A percentile compares a stretch with the other conserved stretches of the same genome.
phyloP scores from a whole-genome alignment of 1,140 invertebrate genomes.

The Scaptodrosophila lebanonensis region DNA sequence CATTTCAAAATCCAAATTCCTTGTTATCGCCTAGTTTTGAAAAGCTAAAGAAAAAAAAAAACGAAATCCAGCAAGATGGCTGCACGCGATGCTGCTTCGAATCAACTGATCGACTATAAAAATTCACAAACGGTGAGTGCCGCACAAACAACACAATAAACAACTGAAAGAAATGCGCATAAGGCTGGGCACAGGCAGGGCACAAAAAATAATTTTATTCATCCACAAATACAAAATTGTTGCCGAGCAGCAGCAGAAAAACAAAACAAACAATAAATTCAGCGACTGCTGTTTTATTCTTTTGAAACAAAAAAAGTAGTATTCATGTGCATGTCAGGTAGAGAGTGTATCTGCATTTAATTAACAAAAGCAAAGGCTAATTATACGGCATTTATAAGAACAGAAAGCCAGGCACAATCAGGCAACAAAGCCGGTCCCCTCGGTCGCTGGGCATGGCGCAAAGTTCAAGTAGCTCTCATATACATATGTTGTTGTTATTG shows the following conservation, averaged over 20 bases:
- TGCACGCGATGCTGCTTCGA: slow-evolving; percentile 81
- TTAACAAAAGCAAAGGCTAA: too few relatives aligned
- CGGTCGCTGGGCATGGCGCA: background rate
- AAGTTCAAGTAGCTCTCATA: slow-evolving; percentile 17
- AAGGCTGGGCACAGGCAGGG: too few relatives aligned
- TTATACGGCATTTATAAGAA: too few relatives aligned
- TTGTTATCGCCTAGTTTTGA: slow-evolving; percentile 20
- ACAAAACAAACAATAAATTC: background rate
- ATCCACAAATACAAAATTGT: slow-evolving; percentile 3
- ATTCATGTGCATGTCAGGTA: too few relatives aligned
- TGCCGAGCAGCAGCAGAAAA: background rate
- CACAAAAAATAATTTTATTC: slow-evolving; percentile 4
- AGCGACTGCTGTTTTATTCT: too few relatives aligned
- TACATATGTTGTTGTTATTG: slow-evolving; percentile 12
- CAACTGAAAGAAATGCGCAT: background rate
- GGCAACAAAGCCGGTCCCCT: too few relatives aligned
- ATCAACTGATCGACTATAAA: slow-evolving; percentile 84
- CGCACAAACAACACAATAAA: slow-evolving; percentile 6
- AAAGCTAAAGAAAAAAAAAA: slow-evolving; percentile 19
- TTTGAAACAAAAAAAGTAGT: slow-evolving; percentile 28
- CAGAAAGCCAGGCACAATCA: too few relatives aligned
- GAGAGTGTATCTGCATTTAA: too few relatives aligned
- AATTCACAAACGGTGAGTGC: slow-evolving; percentile 81
- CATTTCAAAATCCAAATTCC: slow-evolving; percentile 36
- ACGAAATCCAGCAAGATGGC: slow-evolving; percentile 76